Conservation (phyloP, 2,113 vertebrate species). For the Nothoprocta pentlandii region DNA sequence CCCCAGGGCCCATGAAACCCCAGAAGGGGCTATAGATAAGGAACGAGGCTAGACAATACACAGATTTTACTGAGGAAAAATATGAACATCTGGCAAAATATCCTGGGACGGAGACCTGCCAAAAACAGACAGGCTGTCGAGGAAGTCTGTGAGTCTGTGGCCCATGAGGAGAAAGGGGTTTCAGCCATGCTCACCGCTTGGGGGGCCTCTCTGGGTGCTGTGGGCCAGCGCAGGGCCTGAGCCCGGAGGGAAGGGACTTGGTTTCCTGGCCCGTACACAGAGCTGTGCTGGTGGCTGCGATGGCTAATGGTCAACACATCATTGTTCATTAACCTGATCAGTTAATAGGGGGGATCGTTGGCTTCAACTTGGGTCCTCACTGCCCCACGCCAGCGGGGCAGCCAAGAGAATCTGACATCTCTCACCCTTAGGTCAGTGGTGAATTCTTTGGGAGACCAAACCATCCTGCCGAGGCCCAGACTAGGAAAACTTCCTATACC, state of each 20-base stretch:
- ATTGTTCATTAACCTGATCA: background rate
- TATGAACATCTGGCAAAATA: background rate
- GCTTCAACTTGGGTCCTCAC: background rate
- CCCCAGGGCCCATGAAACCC: background rate
- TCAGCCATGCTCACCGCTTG: background rate
- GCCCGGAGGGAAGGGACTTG: background rate
- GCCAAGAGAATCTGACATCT: background rate
- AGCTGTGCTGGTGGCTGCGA: background rate
- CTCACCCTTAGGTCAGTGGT: background rate
- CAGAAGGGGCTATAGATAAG: background rate
- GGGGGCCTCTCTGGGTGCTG: too few species aligned
- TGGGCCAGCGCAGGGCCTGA: background rate
- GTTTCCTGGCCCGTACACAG: too few species aligned
- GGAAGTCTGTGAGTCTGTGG: background rate
- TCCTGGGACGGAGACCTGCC: background rate
- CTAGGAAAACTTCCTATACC: fast-evolving
- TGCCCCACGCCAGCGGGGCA: background rate
- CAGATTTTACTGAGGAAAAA: background rate
- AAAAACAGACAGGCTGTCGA: background rate
- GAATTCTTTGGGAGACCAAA: background rate
- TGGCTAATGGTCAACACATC: background rate
- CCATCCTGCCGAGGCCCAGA: fast-evolving
- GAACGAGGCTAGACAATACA: background rate
- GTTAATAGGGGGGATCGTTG: background rate
- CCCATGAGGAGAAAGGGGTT: background rate